Evolutionary conservation across 2,113 vertebrate species (phyloP).

Genomic region (Etia nguti): DNA sequence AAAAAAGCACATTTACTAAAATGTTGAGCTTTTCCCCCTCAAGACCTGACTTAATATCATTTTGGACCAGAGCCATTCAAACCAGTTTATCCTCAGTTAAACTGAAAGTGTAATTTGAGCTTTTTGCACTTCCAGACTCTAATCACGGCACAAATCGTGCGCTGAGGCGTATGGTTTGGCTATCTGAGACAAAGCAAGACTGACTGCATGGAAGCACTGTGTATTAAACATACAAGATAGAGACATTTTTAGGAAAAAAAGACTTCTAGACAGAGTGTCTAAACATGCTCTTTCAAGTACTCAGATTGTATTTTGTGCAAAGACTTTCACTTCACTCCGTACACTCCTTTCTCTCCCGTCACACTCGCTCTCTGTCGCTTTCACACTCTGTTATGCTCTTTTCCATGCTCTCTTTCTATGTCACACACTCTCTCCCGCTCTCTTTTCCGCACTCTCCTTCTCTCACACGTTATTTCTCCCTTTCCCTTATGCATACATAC

Average conservation of each 20-base stretch:
- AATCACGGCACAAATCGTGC: neutral
- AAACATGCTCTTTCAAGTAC: constrained; percentile 5
- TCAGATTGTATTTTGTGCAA: neutral
- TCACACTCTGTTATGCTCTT: constrained; percentile 59
- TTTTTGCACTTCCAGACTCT: neutral
- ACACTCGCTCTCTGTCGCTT: constrained; percentile 28
- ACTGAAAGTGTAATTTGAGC: neutral
- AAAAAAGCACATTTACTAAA: neutral
- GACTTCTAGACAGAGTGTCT: constrained; percentile 3
- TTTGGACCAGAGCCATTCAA: neutral
- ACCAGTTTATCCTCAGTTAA: neutral
- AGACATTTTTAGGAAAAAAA: constrained; percentile 18
- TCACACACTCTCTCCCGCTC: constrained; percentile 28
- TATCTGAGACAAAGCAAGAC: neutral
- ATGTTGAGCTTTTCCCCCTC: neutral
- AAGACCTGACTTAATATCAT: neutral
- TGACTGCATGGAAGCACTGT: neutral
- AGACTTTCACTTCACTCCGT: neutral
- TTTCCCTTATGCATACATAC: neutral
- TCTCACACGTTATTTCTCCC: constrained; percentile 42
- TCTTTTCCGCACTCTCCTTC: constrained; percentile 45
- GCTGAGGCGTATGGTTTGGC: neutral
- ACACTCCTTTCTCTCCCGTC: neutral
- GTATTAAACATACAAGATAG: neutral
- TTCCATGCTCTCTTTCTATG: constrained; percentile 51